Conservation (phyloP, 2,797 vertebrate genomes). For the Epinephelus coioides region DNA sequence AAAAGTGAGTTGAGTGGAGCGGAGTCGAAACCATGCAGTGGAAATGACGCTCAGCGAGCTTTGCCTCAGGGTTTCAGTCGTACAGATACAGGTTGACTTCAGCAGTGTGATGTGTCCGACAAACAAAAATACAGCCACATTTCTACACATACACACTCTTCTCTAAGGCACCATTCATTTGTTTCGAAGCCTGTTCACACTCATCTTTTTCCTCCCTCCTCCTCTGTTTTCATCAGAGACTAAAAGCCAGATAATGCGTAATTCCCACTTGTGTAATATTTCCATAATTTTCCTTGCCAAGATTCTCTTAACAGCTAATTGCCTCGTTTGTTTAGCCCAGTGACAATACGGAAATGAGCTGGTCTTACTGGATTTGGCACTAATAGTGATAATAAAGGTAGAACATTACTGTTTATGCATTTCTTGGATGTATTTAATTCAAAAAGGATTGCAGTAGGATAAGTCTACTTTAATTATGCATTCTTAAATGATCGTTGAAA, state of each 20-base stretch:
- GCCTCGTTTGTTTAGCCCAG: constrained; percentile 21
- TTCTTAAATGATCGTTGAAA: not conserved
- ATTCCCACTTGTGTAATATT: constrained; percentile 65
- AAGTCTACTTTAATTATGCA: not conserved
- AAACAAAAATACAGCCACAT: not conserved
- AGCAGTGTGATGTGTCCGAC: not conserved
- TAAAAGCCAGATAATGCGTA: constrained; percentile 55
- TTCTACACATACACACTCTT: not conserved
- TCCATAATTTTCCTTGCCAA: constrained; percentile 44
- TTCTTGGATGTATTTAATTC: not conserved
- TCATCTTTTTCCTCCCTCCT: constrained; percentile 16
- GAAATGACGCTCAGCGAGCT: not conserved
- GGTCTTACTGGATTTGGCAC: constrained; percentile 17
- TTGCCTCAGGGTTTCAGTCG: constrained; percentile 5
- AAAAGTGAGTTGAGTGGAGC: too few species aligned
- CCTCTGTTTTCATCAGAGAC: constrained; percentile 32
- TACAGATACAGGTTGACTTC: constrained; percentile 7
- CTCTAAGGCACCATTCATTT: constrained; percentile 1
- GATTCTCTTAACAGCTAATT: constrained; percentile 51
- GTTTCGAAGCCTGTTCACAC: constrained; percentile 16
- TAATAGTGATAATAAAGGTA: constrained; percentile 11
- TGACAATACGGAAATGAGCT: constrained; percentile 49
- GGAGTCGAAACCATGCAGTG: too few species aligned
- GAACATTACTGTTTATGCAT: not conserved
- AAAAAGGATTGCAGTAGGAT: not conserved